A percentile compares a stretch with the other conserved stretches of the same genome.
These are phyloP conservation scores for Ambastaia sidthimunki DNA, from an alignment of 2,797 vertebrate genomes.

Conservation along the genomic window DNA sequence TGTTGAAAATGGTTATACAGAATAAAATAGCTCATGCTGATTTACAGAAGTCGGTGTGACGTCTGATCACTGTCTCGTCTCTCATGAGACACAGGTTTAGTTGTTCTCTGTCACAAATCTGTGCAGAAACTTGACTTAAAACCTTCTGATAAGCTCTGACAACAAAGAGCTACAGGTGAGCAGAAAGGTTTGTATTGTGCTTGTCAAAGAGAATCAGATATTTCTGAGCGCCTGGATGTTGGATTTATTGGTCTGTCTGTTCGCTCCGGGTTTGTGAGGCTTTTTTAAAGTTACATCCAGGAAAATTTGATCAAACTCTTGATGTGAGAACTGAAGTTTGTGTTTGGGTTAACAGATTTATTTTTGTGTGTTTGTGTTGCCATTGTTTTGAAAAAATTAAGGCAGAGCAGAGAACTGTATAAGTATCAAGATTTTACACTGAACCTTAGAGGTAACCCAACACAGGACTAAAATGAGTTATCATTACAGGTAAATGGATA, in stretches of 20 bases:
- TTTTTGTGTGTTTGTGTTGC: not conserved
- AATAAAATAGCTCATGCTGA: constrained; percentile 74
- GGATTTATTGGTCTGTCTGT: constrained; percentile 1
- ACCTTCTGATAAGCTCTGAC: constrained; percentile 9
- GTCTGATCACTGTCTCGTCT: constrained; percentile 10
- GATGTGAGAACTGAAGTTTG: constrained; percentile 28
- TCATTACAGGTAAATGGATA: too few relatives aligned
- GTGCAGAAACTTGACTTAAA: not conserved
- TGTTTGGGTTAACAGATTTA: constrained; percentile 5
- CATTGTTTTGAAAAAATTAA: not conserved
- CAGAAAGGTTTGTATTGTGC: not conserved
- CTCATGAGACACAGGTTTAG: not conserved
- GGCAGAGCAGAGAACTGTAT: too few relatives aligned
- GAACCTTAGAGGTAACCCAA: too few relatives aligned
- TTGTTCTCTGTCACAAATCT: not conserved
- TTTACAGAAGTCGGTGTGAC: constrained; percentile 24
- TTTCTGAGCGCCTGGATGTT: not conserved
- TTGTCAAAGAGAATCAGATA: constrained; percentile 1
- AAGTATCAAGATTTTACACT: too few relatives aligned
- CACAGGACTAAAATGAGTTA: too few relatives aligned
- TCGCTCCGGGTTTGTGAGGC: not conserved
- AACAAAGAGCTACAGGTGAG: not conserved
- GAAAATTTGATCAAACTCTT: constrained; percentile 38
- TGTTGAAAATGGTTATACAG: constrained; percentile 70
- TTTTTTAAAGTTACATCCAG: constrained; percentile 24